Base-by-base conservation (phyloP, 2,797 vertebrate species). In the Harpagifer antarcticus region DNA sequence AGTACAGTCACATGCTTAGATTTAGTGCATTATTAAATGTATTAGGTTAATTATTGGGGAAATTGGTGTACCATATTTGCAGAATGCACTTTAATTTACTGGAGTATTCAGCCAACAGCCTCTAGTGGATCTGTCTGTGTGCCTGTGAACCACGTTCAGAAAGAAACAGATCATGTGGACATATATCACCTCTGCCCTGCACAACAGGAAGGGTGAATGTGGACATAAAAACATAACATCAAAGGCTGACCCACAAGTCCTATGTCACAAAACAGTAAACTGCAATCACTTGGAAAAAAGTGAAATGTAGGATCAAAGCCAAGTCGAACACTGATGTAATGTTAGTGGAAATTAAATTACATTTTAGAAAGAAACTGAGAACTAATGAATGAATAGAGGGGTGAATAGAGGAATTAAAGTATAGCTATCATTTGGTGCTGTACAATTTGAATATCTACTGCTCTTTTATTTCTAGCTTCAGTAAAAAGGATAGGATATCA, bases 211-310 rank as follows among this genome's bases (percentile, higher is more conserved):
- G 74, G 6, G 59, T 23, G 37, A 14, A 63, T 71, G 84, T 79
- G 81, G 83, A 89, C 83, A 85, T 76, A 57, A 80, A 88, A 85
- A 76, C 79, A 79, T 48, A 58, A 72, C 74, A 81, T 76, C 70
- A 76, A 79, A 88, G 52, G 27, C 47, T 17, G n/a, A 70, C 40
- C 47, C 49, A 55, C 16, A n/a, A 65, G 31, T 13, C 48, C 57
- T 17, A 52, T 43, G 23, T 66, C 73, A 56, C 20, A 19, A 19
- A 62, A 81, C 17, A 20, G 37, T 31, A 11, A 55, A 49, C 42
- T 69, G 45, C 52, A 86, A 77, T 85, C 76, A 76, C 5, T n/a
- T n/a, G n/a, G n/a, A n/a, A 52, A 63, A 54, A 17, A 16, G 31
- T 62, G 14, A 56, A 59, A 54, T 44, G 33, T 20, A 52, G 54